These are phyloP conservation scores for Hydrolagus colliei DNA, from an alignment of 2,797 vertebrate genomes.

Conservation along the genomic window DNA sequence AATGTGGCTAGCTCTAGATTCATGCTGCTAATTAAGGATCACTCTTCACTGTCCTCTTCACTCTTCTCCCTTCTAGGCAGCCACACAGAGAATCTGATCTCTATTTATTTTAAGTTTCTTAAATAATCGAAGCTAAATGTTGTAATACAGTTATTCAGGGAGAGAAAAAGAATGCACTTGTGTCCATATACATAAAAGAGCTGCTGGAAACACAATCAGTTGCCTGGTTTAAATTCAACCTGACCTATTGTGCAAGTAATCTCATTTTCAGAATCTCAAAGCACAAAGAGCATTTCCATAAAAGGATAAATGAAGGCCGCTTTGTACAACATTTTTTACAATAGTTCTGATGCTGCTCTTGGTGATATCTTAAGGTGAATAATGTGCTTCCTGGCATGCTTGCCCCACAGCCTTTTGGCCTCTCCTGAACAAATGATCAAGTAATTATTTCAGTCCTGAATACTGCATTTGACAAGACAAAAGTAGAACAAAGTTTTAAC, in stretches of 20 bases:
- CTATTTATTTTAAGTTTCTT: background rate
- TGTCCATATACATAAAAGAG: background rate
- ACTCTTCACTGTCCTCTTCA: background rate
- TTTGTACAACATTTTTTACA: background rate
- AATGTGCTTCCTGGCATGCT: background rate
- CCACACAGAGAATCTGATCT: background rate
- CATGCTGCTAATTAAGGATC: background rate
- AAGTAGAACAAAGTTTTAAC: conserved; percentile 2
- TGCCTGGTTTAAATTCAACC: background rate
- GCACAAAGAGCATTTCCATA: conserved; percentile 12
- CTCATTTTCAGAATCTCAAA: background rate
- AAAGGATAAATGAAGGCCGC: background rate
- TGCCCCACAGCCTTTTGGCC: conserved; percentile 2
- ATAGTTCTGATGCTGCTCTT: conserved; percentile 19
- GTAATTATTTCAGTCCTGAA: background rate
- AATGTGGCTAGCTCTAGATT: background rate
- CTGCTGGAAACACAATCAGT: background rate
- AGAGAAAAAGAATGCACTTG: conserved; percentile 4
- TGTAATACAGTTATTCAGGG: background rate
- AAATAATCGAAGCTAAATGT: background rate
- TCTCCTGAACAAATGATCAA: conserved; percentile 11
- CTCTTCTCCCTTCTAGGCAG: background rate
- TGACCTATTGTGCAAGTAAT: conserved; percentile 11
- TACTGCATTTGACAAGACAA: background rate
- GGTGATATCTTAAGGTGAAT: conserved; percentile 14